Evolutionary conservation across 2,113 vertebrate species (phyloP).

Genomic region (Gavialis gangeticus): DNA sequence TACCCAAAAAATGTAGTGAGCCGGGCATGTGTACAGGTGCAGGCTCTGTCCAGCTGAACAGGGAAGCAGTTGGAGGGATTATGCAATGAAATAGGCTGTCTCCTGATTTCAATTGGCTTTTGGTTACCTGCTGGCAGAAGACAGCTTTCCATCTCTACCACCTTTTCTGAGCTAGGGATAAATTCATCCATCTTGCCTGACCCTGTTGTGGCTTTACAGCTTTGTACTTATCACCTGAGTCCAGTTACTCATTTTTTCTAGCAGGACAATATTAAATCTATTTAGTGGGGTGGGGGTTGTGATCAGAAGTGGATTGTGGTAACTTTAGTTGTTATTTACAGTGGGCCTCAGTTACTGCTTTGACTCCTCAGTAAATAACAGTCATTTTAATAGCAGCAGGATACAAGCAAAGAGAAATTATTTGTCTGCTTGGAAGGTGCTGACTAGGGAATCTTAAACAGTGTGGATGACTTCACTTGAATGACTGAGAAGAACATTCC

Average conservation of each 20-base stretch:
- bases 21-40: neutral
- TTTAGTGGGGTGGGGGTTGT: neutral
- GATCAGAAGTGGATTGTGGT: neutral
- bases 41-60: neutral
- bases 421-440: neutral
- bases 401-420: neutral
- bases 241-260: neutral
- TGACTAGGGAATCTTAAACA: neutral
- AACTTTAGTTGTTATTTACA: neutral
- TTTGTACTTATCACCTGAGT: neutral
- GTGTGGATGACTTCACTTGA: neutral
- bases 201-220: neutral
- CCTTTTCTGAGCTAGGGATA: neutral
- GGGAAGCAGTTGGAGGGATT: neutral
- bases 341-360: neutral
- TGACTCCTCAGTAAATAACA: neutral
- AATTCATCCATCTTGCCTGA: neutral
- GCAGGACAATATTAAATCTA: neutral
- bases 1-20: neutral
- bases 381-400: neutral
- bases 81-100: neutral
- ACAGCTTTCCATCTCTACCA: neutral
- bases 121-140: neutral
- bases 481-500: neutral
- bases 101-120: neutral